phyloP scores from a whole-genome alignment of 2,797 vertebrate species.

The Intellagama lesueurii region DNA sequence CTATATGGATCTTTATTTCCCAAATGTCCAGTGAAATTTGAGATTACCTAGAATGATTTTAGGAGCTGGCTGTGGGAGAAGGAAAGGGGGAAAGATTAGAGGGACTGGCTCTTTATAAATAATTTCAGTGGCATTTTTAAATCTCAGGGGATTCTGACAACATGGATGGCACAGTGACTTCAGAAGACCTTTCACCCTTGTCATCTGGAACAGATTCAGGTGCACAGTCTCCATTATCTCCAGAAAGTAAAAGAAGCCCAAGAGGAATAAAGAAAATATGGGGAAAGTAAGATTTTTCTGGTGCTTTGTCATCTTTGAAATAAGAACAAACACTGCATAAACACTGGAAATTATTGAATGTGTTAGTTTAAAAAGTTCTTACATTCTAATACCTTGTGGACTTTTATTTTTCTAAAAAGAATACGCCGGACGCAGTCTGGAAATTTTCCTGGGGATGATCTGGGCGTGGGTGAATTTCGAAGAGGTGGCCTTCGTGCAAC shows the following conservation, averaged over 20 bases:
- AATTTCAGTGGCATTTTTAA: slow-evolving; percentile 35
- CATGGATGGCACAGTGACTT: slow-evolving; percentile 74
- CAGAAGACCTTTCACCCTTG: slow-evolving; percentile 82
- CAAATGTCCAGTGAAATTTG: neutral
- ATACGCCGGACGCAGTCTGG: slow-evolving; percentile 94
- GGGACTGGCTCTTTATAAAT: slow-evolving; percentile 19
- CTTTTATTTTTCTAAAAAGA: slow-evolving; percentile 75
- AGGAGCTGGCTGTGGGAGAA: neutral
- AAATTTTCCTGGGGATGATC: slow-evolving; percentile 86
- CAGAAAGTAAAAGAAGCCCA: slow-evolving; percentile 91
- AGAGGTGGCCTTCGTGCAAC: slow-evolving; percentile 94
- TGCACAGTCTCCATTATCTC: slow-evolving; percentile 85
- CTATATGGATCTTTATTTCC: neutral
- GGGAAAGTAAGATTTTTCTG: slow-evolving; percentile 89
- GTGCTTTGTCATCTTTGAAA: neutral
- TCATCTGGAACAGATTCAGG: slow-evolving; percentile 83
- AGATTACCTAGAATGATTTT: neutral
- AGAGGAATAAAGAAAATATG: slow-evolving; percentile 95
- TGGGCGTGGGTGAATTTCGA: slow-evolving; percentile 87
- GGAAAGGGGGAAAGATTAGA: neutral
- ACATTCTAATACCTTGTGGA: slow-evolving; percentile 50
- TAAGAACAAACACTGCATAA: neutral
- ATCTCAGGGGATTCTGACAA: slow-evolving; percentile 84
- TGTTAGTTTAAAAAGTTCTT: neutral
- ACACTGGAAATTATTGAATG: neutral